Evolutionary conservation across 2,113 vertebrate species (phyloP), one percentile per base, ranked within the genome.

Genomic region (Chaenogobius annularis): DNA sequence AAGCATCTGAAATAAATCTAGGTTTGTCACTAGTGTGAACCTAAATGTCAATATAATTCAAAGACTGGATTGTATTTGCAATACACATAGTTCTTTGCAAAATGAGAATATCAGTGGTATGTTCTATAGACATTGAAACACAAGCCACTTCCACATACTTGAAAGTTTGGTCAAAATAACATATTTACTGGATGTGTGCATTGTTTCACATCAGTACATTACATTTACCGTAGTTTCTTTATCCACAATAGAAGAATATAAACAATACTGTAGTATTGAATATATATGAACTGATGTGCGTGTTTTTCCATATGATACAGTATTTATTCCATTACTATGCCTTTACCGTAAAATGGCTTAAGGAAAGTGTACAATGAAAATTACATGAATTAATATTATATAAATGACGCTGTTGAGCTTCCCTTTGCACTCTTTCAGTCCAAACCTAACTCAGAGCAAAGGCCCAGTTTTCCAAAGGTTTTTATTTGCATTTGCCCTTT

Each of bases 391-490:
- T 8, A 52, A 1, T 54, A 5, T 54, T 20, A 3, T 52, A 52
- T 7, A 52, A n/a, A 19, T 52, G 1, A n/a, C n/a, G 17, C 50
- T 52, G 50, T 9, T 50, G 0, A 50, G 17, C 50, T 35, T 35
- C 3, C 14, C 23, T 26, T 59, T 31, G 12, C 11, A 26, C 56
- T 59, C 22, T 1, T 59, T 59, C 23, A 26, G 23, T 26, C 15
- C 14, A 15, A 40, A 15, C 26, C 4, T 31, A 2, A 31, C 26
- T 31, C 26, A 31, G 12, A 26, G 31, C 15, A 14, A 3, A 22
- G n/a, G 19, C 13, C 11, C 44, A 14, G 44, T 46, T 61, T 68
- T 64, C 10, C 1, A 72, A 47, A 67, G 46, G 14, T n/a, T 80
- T 23, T 7, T 7, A 26, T 65, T 65, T 37, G n/a, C 64, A 63